Percentiles rank a stretch among this genome's conserved stretches.
phyloP scores from a whole-genome alignment of 2,113 vertebrate species.

The Arizona elegans region DNA sequence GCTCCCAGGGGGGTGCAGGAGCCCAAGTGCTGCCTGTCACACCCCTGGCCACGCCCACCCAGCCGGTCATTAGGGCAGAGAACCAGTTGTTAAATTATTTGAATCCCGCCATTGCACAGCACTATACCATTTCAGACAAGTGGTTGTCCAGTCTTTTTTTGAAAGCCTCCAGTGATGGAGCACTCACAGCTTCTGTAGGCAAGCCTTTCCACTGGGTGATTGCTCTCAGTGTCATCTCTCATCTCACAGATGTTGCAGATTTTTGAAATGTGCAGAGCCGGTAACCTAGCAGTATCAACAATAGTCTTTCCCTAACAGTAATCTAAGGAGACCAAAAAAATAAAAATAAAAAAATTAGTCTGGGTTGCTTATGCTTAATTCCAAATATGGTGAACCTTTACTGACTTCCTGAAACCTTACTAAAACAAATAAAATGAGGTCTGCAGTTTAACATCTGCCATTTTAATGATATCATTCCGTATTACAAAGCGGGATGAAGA shows the following conservation, averaged over 20 bases:
- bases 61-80: too few relatives aligned
- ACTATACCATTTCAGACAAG: too few relatives aligned
- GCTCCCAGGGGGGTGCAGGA: too few relatives aligned
- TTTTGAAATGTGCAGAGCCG: background rate
- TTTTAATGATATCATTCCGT: conserved; percentile 16
- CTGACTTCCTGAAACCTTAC: background rate
- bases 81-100: too few relatives aligned
- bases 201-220: background rate
- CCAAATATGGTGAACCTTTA: background rate
- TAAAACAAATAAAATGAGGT: background rate
- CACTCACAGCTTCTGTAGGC: background rate
- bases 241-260: background rate
- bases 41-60: too few relatives aligned
- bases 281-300: background rate
- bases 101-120: too few relatives aligned
- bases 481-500: conserved; percentile 1
- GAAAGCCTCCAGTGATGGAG: background rate
- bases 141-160: background rate
- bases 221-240: background rate
- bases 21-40: too few relatives aligned
- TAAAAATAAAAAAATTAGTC: background rate
- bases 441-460: background rate
- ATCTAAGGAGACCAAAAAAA: background rate
- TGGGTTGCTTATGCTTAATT: background rate
- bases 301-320: background rate